Base-by-base conservation (phyloP, 2,797 vertebrate genomes). In the Malacoraja senta region DNA sequence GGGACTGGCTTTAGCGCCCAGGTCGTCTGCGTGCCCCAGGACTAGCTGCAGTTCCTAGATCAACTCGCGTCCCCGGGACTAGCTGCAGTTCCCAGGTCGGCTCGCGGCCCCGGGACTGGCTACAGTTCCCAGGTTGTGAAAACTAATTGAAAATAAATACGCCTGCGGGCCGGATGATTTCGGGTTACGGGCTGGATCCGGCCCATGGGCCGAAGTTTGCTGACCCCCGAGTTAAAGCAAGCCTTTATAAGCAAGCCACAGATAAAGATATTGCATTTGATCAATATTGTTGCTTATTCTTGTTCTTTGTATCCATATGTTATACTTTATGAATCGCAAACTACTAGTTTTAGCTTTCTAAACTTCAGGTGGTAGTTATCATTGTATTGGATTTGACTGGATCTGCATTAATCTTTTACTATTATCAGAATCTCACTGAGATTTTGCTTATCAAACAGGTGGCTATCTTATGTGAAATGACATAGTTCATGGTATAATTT, bases 401-500 rank as follows among this genome's bases (percentile, higher is more conserved):
- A 92, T 92, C 38, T 53, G 38, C 72, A 76, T 92, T 24, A 74
- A 63, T 65, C 24, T 74, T 91, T 35, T 91, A 38, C 90, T 29
- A 74, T 4, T 0, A 29, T 74, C 38, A 13, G 3, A 58, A 76
- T 53, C 58, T 76, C 71, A 92, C 4, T 76, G 9, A 92, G 72
- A 10, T 3, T 12, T 32, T 53, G 38, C 26, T 76, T 92, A 68
- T 19, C 29, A 71, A n/a, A 53, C 19, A 53, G 90, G 76, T 71
- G 58, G 71, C 24, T 74, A 58, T 76, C 90, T 13, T 74, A 58
- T 76, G 35, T 68, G 32, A 72, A 91, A 91, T 65, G 32, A 71
- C 63, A 91, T 91, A 21, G 88, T 91, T 71, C 35, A 71, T 71
- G 65, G 88, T 91, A 65, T 91, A 91, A 71, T 32, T 91, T 91